Evolutionary conservation across 2,113 vertebrate genomes (phyloP).

Genomic region (Trochalopteron elliotii): DNA sequence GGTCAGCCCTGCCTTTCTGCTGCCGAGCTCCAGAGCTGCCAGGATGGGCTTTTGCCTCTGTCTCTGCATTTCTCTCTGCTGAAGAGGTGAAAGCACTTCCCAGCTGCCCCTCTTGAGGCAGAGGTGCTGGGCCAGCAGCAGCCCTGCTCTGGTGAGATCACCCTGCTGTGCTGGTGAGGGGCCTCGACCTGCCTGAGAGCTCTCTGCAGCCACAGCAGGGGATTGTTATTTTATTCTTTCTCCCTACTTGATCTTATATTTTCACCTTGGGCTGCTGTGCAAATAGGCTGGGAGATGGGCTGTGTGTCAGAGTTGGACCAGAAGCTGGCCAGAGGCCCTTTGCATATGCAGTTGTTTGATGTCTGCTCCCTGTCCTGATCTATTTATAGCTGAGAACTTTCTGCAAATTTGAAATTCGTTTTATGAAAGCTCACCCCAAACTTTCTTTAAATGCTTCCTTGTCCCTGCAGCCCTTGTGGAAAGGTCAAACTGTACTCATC

Average conservation of each 20-base stretch:
- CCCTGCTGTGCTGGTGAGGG: fast-evolving
- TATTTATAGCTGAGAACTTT: conserved; percentile 22
- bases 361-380: background rate
- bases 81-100: background rate
- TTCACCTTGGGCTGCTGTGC: conserved; percentile 13
- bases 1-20: conserved; percentile 33
- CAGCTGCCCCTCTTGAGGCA: background rate
- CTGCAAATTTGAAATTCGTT: background rate
- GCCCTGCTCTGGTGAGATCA: fast-evolving
- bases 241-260: background rate
- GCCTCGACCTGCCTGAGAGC: background rate
- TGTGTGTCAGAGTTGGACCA: background rate
- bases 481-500: conserved; percentile 42
- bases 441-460: background rate
- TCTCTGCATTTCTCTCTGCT: background rate
- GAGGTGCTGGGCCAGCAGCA: background rate
- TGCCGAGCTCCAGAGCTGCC: background rate
- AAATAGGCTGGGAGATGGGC: background rate
- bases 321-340: conserved; percentile 20
- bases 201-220: background rate
- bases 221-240: background rate
- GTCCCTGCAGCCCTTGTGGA: background rate
- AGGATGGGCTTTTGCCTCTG: background rate
- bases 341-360: conserved; percentile 27
- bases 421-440: background rate